Base-by-base conservation (phyloP, 2,797 vertebrate genomes). In the Nyctibius grandis region DNA sequence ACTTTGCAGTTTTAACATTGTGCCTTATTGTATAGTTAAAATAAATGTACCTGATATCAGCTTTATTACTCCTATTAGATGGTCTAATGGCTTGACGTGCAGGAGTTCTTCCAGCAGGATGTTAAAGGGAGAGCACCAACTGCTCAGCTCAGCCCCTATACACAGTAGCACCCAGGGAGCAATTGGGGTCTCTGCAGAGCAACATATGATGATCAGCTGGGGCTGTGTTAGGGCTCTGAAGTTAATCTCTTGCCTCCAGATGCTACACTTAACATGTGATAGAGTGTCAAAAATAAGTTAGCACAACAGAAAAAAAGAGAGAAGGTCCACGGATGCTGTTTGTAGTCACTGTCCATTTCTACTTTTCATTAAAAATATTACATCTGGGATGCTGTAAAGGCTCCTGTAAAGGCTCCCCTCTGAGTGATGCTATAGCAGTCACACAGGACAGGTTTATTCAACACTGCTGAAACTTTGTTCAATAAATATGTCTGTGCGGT, bases 11-110 rank as follows among this genome's bases (percentile, higher is more conserved):
- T 92, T 93, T 93, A 97, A 96, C 42, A 16, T 48, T 81, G 91
- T 83, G 69, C 84, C 94, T 96, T 90, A 95, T 92, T 94, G 93
- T 93, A 83, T 61, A 94, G 91, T 93, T 90, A 95, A 95, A 97
- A 97, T 90, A 97, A 97, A 96, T 96, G 92, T 90, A 91, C 91
- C 87, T 89, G 85, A 73, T 92, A 96, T 91, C 93, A 94, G 68
- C 82, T 92, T 97, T 97, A 97, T 95, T 91, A 81, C 92, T 81
- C n/a, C 85, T 86, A 75, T 95, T 96, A 93, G 93, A 80, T 0
- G 1, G 67, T 94, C 86, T 96, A 93, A 95, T 25, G 72, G 91
- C 87, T 90, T 84, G 70, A 69, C 85, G 88, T 76, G 85, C 38
- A 74, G 82, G 77, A 93, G 59, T 34, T 73, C 29, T 88, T 89